phyloP scores from a whole-genome alignment of 2,113 vertebrate genomes.

The Microtus pennsylvanicus region DNA sequence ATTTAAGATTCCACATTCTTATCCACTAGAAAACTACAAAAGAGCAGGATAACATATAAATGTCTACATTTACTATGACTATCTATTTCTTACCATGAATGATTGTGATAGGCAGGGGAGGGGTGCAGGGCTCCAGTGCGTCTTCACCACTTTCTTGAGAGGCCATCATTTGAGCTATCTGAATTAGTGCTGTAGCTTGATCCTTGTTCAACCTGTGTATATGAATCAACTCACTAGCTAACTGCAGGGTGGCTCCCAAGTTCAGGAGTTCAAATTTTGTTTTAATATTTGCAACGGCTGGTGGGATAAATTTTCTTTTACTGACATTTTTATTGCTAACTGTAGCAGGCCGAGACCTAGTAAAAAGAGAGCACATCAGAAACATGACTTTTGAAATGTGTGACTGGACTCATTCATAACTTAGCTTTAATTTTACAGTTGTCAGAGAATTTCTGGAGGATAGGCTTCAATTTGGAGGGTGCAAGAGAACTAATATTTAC shows the following conservation, averaged over 20 bases:
- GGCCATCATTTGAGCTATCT: conserved; percentile 86
- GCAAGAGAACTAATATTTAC: neutral
- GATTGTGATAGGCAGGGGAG: conserved; percentile 83
- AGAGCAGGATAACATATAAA: neutral
- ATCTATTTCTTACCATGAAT: conserved; percentile 83
- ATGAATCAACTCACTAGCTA: conserved; percentile 83
- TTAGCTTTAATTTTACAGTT: neutral
- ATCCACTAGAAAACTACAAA: neutral
- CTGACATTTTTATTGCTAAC: neutral
- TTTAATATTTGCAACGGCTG: conserved; percentile 73
- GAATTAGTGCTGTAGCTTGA: conserved; percentile 84
- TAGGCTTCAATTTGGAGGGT: neutral
- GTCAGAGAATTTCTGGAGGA: neutral
- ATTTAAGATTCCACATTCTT: neutral
- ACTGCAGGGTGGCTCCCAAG: conserved; percentile 64
- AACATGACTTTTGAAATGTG: neutral
- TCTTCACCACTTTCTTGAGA: neutral
- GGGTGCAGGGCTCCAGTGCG: neutral
- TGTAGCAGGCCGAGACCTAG: conserved; percentile 76
- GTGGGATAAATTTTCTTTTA: conserved; percentile 85
- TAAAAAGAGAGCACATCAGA: neutral
- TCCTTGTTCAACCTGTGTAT: conserved; percentile 85
- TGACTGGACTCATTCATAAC: neutral
- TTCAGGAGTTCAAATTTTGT: conserved; percentile 62
- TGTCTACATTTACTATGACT: neutral